Conservation (phyloP, 2,888 invertebrate species). For the Rhingia rostrata region DNA sequence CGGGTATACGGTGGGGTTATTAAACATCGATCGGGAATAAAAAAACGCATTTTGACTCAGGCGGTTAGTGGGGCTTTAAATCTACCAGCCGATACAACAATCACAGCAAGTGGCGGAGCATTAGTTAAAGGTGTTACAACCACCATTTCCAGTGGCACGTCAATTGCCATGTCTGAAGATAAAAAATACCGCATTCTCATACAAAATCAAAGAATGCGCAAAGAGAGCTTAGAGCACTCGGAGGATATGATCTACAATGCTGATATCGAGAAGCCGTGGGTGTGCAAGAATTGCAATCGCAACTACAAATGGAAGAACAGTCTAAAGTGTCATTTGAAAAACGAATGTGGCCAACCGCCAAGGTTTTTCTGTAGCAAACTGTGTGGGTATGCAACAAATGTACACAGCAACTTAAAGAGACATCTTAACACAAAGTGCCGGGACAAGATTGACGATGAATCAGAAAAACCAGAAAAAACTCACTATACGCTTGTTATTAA, state of each 20-base stretch:
- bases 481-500: constrained; percentile 80
- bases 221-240: constrained; percentile 82
- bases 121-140: constrained; percentile 55
- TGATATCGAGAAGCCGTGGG: constrained; percentile 83
- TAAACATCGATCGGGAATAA: constrained; percentile 43
- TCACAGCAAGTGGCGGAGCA: constrained; percentile 66
- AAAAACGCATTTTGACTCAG: constrained; percentile 47
- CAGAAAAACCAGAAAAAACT: constrained; percentile 76
- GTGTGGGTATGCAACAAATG: constrained; percentile 83
- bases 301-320: constrained; percentile 90
- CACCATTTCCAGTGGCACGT: constrained; percentile 75
- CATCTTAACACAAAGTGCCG: constrained; percentile 83
- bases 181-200: constrained; percentile 82
- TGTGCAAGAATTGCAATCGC: constrained; percentile 88
- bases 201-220: constrained; percentile 82
- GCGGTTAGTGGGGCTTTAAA: constrained; percentile 36
- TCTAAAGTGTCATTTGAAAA: constrained; percentile 88
- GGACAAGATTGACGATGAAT: constrained; percentile 81
- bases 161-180: constrained; percentile 79
- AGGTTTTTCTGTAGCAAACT: constrained; percentile 83
- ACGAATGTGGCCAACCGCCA: constrained; percentile 86
- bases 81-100: constrained; percentile 61
- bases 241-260: constrained; percentile 83
- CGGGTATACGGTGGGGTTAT: constrained; percentile 47
- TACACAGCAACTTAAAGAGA: constrained; percentile 83